Percentiles rank a stretch among this genome's conserved stretches.
phyloP scores from a whole-genome alignment of 2,797 vertebrate species.

The Phalanger gymnotis region DNA sequence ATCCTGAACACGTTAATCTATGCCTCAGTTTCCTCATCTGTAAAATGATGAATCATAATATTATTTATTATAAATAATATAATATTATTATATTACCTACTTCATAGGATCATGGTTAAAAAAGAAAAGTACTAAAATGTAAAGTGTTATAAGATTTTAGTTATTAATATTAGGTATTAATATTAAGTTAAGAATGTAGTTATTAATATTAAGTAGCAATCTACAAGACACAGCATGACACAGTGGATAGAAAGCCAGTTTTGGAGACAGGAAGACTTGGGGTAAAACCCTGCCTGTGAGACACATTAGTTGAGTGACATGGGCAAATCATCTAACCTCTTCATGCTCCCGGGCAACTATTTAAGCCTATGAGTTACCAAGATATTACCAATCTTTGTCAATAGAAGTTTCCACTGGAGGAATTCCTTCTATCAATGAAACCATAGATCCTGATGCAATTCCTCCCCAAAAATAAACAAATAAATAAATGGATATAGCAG shows the following conservation, averaged over 20 bases:
- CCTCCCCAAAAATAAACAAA: neutral
- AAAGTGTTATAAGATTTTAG: neutral
- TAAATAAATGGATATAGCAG: neutral
- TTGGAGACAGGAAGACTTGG: neutral
- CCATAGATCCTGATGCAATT: neutral
- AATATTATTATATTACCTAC: neutral
- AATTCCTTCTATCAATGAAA: neutral
- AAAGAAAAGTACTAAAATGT: neutral
- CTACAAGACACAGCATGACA: neutral
- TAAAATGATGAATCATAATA: neutral
- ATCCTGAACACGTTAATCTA: neutral
- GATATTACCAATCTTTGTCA: neutral
- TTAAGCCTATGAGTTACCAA: neutral
- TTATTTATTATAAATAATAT: too few species aligned
- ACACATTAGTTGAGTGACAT: neutral
- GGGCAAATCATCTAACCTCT: neutral
- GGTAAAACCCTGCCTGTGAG: neutral
- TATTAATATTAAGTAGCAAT: neutral
- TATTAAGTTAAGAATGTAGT: neutral
- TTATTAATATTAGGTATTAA: neutral
- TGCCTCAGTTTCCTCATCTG: neutral
- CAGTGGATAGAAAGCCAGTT: neutral
- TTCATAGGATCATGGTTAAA: neutral
- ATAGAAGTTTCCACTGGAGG: neutral
- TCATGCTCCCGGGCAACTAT: neutral